These are phyloP conservation scores for Molorchus minor DNA, from an alignment of 2,888 invertebrate genomes.

Conservation along the genomic window DNA sequence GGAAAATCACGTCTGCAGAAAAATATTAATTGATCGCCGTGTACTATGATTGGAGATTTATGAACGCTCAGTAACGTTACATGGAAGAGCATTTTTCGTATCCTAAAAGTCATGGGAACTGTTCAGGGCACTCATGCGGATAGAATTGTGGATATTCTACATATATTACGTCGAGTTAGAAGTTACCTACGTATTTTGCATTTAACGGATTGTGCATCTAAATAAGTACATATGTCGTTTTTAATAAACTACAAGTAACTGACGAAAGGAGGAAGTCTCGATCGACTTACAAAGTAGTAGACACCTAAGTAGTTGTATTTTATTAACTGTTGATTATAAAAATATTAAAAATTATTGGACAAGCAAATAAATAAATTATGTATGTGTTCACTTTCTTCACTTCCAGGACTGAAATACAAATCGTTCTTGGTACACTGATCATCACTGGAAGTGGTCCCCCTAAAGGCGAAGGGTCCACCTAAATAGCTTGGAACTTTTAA, in stretches of 20 bases:
- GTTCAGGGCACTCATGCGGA: slow-evolving; percentile 4
- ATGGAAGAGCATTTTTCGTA: slow-evolving; percentile 7
- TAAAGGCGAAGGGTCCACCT: too few species aligned
- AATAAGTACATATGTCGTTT: not conserved
- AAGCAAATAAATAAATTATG: too few species aligned
- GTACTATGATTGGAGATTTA: slow-evolving; percentile 15
- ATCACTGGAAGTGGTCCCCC: too few species aligned
- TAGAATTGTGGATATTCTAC: slow-evolving; percentile 5
- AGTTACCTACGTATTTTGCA: not conserved
- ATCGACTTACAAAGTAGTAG: too few species aligned
- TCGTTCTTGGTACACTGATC: too few species aligned
- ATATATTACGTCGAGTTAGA: slow-evolving; percentile 4
- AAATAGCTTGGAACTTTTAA: too few species aligned
- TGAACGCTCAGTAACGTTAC: slow-evolving; percentile 17
- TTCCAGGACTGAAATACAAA: too few species aligned
- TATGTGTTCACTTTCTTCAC: too few species aligned
- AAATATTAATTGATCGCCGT: slow-evolving; percentile 32
- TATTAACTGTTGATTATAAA: too few species aligned
- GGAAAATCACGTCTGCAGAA: slow-evolving; percentile 25
- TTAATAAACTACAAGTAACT: not conserved
- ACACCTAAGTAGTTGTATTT: too few species aligned
- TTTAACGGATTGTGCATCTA: not conserved
- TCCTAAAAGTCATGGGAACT: slow-evolving; percentile 9
- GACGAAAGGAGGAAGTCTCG: not conserved
- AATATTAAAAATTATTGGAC: too few species aligned